Conservation (phyloP, 1,140 invertebrate genomes). For the Euwallacea similis region DNA sequence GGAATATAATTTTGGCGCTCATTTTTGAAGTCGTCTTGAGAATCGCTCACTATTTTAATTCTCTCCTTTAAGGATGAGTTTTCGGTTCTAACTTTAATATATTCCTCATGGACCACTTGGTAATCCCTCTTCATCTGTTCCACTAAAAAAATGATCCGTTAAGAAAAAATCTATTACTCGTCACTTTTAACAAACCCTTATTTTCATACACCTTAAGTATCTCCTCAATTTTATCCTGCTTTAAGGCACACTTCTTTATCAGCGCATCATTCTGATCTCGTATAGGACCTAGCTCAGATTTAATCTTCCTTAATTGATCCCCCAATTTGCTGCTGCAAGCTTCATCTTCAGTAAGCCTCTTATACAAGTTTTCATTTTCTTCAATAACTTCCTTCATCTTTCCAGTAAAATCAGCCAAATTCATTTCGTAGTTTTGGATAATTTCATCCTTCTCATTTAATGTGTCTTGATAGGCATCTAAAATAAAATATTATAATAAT, state of each 20-base stretch:
- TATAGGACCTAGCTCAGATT: constrained; percentile 59
- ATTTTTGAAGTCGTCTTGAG: constrained; percentile 59
- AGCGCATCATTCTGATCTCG: constrained; percentile 65
- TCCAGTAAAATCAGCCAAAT: constrained; percentile 63
- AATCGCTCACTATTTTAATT: constrained; percentile 56
- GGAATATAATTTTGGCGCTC: constrained; percentile 59
- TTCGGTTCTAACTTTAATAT: constrained; percentile 58
- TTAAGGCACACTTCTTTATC: constrained; percentile 57
- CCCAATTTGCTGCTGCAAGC: constrained; percentile 59
- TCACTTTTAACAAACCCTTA: constrained; percentile 51
- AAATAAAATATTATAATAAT: constrained; percentile 48
- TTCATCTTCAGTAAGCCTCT: constrained; percentile 55
- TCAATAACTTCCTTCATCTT: constrained; percentile 63
- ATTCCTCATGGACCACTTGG: constrained; percentile 61
- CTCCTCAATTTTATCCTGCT: constrained; percentile 64
- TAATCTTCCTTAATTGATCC: constrained; percentile 51
- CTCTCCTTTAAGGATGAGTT: constrained; percentile 60
- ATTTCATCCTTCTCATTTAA: constrained; percentile 67
- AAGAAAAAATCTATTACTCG: constrained; percentile 9
- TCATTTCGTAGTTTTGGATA: constrained; percentile 61
- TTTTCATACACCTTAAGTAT: constrained; percentile 63
- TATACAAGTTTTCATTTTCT: constrained; percentile 66
- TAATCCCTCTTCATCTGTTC: constrained; percentile 62
- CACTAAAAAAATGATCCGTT: constrained; percentile 48
- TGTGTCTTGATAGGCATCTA: constrained; percentile 69